Conservation (phyloP, 2,113 vertebrate species). For the Dromaius novaehollandiae region DNA sequence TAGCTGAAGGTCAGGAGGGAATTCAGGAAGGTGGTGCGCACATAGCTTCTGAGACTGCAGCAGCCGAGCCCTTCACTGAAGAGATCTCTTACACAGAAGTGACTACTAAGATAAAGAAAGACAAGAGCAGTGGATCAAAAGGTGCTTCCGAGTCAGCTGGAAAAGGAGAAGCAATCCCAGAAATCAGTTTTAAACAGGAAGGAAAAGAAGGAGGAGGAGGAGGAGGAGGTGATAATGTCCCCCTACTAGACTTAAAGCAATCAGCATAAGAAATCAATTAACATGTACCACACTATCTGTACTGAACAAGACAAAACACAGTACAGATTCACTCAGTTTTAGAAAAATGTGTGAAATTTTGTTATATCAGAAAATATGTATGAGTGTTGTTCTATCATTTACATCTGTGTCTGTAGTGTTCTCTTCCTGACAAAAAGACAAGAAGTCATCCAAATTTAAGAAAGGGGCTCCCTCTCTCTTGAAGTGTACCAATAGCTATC, state of each 20-base stretch:
- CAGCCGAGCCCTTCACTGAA: slow-evolving; percentile 81
- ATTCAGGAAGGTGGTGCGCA: slow-evolving; percentile 73
- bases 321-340: background rate
- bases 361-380: background rate
- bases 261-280: slow-evolving; percentile 71
- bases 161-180: slow-evolving; percentile 58
- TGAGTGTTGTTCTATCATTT: slow-evolving; percentile 16
- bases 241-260: slow-evolving; percentile 88
- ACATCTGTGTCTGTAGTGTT: background rate
- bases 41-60: slow-evolving; percentile 48
- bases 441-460: background rate
- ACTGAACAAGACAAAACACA: background rate
- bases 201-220: slow-evolving; percentile 71
- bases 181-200: slow-evolving; percentile 76
- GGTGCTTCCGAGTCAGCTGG: slow-evolving; percentile 64
- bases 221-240: slow-evolving; percentile 73
- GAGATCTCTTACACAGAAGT: slow-evolving; percentile 84
- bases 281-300: background rate
- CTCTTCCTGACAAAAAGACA: background rate
- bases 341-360: slow-evolving; percentile 14
- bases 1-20: slow-evolving; percentile 85
- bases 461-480: background rate
- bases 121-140: slow-evolving; percentile 73
- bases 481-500: background rate
- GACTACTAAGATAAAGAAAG: slow-evolving; percentile 82